phyloP scores from a whole-genome alignment of 2,888 invertebrate species.

The Trachelus tabidus region DNA sequence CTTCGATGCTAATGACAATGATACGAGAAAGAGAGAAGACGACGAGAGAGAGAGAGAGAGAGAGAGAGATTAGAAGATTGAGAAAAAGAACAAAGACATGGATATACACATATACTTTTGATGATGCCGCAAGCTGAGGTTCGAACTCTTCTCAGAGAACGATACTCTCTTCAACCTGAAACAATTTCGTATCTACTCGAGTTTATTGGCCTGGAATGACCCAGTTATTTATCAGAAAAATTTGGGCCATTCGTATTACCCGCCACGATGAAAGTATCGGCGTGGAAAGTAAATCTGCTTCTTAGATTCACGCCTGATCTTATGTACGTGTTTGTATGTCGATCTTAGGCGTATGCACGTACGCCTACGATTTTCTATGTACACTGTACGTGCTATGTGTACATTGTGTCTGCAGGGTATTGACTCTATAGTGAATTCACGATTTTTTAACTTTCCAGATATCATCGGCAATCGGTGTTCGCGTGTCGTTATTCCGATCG shows the following conservation, averaged over 20 bases:
- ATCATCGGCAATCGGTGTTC: background rate
- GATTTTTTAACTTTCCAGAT: background rate
- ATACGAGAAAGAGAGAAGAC: too few relatives aligned
- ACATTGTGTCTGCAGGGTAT: background rate
- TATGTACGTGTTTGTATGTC: background rate
- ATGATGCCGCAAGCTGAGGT: background rate
- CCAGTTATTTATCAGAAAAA: background rate
- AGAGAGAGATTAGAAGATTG: too few relatives aligned
- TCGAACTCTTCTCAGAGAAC: background rate
- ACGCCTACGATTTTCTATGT: background rate
- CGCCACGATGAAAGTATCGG: background rate
- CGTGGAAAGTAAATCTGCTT: background rate
- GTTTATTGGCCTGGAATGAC: background rate
- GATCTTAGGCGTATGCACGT: background rate
- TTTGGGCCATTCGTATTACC: background rate
- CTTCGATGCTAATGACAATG: background rate
- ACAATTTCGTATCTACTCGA: background rate
- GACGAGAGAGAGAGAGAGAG: too few relatives aligned
- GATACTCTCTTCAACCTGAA: background rate
- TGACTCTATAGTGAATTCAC: background rate
- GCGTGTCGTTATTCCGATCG: conserved; percentile 9
- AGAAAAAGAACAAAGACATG: too few relatives aligned
- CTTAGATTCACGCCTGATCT: background rate
- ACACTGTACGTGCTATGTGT: background rate
- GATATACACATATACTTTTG: background rate